phyloP scores from a whole-genome alignment of 2,888 invertebrate species.

The Eupithecia insigniata region DNA sequence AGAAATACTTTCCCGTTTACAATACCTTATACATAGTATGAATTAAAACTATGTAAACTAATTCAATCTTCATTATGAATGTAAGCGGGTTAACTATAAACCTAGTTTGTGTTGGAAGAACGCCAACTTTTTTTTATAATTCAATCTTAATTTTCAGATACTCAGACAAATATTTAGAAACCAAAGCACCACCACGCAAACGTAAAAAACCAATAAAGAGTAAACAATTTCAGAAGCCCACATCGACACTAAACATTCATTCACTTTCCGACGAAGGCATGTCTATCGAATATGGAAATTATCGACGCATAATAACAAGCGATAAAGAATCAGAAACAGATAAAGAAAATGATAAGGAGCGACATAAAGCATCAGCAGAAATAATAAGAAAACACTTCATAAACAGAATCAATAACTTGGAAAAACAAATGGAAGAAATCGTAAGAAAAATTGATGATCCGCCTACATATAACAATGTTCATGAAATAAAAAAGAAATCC shows the following conservation, averaged over 20 bases:
- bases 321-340: not conserved
- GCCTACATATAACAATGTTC: not conserved
- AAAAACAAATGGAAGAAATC: constrained; percentile 24
- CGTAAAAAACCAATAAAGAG: not conserved
- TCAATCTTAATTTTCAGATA: not conserved
- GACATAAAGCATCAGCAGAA: constrained; percentile 2
- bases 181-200: not conserved
- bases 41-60: not conserved
- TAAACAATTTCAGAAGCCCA: not conserved
- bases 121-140: too few relatives aligned
- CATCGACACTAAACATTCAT: not conserved
- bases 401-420: constrained; percentile 20
- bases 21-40: not conserved
- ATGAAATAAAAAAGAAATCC: not conserved
- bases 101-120: too few relatives aligned
- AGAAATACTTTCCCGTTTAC: not conserved
- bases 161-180: not conserved
- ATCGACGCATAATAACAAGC: not conserved
- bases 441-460: constrained; percentile 11
- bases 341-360: not conserved
- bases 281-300: not conserved
- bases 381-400: constrained; percentile 15
- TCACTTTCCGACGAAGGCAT: not conserved
- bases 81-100: too few relatives aligned
- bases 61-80: not conserved